Percentiles rank a stretch among this genome's conserved stretches.
phyloP scores from a whole-genome alignment of 2,113 vertebrate species.

The Eretmochelys imbricata region DNA sequence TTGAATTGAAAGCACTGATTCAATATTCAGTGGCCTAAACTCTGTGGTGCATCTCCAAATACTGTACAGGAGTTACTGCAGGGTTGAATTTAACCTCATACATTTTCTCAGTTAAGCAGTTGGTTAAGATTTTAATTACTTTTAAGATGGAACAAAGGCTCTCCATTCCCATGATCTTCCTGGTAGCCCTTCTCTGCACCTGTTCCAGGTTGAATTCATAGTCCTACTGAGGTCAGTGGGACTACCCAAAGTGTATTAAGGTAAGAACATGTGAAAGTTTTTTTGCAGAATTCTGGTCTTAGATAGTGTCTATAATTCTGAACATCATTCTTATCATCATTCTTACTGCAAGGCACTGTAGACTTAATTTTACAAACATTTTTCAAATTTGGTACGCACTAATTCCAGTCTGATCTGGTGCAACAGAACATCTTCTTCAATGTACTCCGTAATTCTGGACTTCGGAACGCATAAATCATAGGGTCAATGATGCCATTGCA shows the following conservation, averaged over 20 bases:
- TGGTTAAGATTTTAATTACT: neutral
- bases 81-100: neutral
- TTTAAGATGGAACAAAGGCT: neutral
- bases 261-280: neutral
- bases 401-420: constrained; percentile 46
- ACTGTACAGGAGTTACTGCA: neutral
- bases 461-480: constrained; percentile 94
- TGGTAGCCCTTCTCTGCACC: neutral
- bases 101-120: neutral
- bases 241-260: neutral
- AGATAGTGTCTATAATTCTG: neutral
- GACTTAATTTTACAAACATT: neutral
- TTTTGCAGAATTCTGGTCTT: neutral
- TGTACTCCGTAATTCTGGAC: constrained; percentile 86
- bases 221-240: neutral
- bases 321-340: neutral
- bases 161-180: neutral
- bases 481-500: constrained; percentile 93
- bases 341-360: neutral
- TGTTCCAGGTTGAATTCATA: neutral
- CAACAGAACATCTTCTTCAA: constrained; percentile 89
- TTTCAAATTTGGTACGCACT: neutral
- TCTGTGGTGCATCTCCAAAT: neutral
- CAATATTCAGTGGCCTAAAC: neutral
- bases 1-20: neutral